A percentile compares a stretch with the other conserved stretches of the same genome.
phyloP scores from a whole-genome alignment of 2,113 vertebrate genomes.

The Eurypyga helias region DNA sequence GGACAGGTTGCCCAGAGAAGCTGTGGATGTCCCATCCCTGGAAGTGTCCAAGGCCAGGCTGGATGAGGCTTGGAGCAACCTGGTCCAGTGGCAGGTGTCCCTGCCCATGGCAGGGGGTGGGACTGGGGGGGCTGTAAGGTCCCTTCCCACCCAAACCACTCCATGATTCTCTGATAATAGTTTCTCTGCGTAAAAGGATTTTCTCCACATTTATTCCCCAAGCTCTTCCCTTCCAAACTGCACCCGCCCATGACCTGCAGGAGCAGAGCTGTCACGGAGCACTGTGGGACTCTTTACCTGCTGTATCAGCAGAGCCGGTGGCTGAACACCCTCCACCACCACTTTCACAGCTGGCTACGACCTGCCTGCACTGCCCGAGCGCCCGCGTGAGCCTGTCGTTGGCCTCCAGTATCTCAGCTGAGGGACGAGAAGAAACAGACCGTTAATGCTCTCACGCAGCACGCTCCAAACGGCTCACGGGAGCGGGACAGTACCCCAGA shows the following conservation, averaged over 20 bases:
- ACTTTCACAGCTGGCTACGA: constrained; percentile 23
- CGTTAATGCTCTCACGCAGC: accelerated
- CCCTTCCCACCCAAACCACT: no score
- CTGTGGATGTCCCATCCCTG: no score
- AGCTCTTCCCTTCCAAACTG: not conserved
- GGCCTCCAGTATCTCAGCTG: constrained; percentile 85
- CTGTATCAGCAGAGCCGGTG: not conserved
- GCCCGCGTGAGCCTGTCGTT: constrained; percentile 80
- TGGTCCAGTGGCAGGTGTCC: no score
- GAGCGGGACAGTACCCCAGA: not conserved
- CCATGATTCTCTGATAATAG: not conserved
- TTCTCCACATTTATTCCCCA: not conserved
- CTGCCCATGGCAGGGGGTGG: no score
- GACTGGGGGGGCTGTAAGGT: no score
- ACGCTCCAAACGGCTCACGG: not conserved
- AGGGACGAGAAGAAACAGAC: not conserved
- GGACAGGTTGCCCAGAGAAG: no score
- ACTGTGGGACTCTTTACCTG: constrained; percentile 15
- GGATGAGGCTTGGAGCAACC: no score
- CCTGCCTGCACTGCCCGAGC: constrained; percentile 77
- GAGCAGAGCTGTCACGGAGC: accelerated
- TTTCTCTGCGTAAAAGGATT: not conserved
- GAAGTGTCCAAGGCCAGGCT: no score
- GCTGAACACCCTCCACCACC: constrained; percentile 8
- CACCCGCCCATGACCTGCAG: accelerated